Evolutionary conservation across 2,113 vertebrate species (phyloP).

Genomic region (Panthera uncia): DNA sequence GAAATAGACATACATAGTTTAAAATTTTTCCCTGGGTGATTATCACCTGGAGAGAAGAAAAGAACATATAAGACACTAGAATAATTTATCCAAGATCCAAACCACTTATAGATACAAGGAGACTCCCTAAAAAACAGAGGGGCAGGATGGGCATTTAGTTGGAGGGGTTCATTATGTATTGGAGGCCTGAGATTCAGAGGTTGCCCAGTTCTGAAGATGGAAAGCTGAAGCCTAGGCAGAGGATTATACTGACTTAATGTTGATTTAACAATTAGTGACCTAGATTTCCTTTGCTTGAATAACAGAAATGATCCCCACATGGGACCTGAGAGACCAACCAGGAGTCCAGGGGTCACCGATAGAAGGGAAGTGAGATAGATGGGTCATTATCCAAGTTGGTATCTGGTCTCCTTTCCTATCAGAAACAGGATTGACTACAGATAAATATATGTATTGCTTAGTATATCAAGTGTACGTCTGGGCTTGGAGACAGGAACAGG

Average conservation of each 20-base stretch:
- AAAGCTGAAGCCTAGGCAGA: background rate
- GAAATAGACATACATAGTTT: background rate
- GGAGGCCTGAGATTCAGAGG: background rate
- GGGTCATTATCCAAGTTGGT: background rate
- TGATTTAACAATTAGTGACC: background rate
- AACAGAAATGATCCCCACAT: background rate
- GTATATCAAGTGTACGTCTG: background rate
- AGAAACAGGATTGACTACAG: background rate
- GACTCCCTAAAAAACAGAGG: background rate
- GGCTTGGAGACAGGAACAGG: background rate
- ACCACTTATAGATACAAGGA: background rate
- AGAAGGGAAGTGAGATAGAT: background rate
- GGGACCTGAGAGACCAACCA: background rate
- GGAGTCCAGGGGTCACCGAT: background rate
- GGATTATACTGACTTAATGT: background rate
- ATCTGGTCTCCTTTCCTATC: background rate
- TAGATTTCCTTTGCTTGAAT: background rate
- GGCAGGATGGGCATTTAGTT: background rate
- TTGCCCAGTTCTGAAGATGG: background rate
- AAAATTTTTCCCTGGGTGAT: background rate
- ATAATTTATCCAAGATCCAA: background rate
- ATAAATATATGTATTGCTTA: background rate
- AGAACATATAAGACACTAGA: background rate
- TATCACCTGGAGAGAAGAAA: background rate
- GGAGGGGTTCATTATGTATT: rapidly evolving